Conservation (phyloP, 2,797 vertebrate species). For the Aulostomus chinensis region DNA sequence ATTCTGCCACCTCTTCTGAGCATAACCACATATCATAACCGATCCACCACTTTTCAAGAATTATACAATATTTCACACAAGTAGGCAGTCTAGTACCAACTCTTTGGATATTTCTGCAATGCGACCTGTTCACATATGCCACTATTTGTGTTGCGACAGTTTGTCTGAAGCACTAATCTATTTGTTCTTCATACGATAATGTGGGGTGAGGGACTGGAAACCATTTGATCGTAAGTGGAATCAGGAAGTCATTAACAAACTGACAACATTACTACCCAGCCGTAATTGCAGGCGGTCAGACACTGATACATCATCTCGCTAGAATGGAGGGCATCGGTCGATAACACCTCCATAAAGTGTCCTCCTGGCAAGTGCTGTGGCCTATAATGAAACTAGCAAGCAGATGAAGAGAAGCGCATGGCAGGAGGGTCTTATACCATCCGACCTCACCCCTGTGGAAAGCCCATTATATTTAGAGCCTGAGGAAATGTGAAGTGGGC, state of each 20-base stretch:
- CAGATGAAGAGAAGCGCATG: conserved; percentile 24
- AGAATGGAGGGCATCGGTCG: conserved; percentile 33
- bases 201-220: conserved; percentile 22
- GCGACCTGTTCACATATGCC: too few relatives aligned
- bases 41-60: too few relatives aligned
- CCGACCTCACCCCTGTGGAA: conserved; percentile 38
- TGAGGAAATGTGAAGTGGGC: conserved; percentile 51
- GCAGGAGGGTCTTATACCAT: conserved; percentile 29
- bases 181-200: too few relatives aligned
- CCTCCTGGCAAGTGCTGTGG: conserved; percentile 40
- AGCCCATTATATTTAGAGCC: conserved; percentile 71
- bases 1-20: too few relatives aligned
- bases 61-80: too few relatives aligned
- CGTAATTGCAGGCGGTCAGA: conserved; percentile 43
- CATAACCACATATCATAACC: too few relatives aligned
- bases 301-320: conserved; percentile 48
- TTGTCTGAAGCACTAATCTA: too few relatives aligned
- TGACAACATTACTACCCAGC: conserved; percentile 35
- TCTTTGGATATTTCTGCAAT: too few relatives aligned
- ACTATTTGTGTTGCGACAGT: too few relatives aligned
- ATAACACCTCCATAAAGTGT: conserved; percentile 55
- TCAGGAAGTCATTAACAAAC: conserved; percentile 61
- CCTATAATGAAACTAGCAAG: conserved; percentile 49
- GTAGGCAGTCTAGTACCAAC: too few relatives aligned
- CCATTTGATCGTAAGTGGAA: conserved; percentile 44